Percentiles rank a stretch among this genome's conserved stretches.
Conservation (phyloP, 2,797 vertebrate genomes). For the Lepilemur septentrionalis region DNA sequence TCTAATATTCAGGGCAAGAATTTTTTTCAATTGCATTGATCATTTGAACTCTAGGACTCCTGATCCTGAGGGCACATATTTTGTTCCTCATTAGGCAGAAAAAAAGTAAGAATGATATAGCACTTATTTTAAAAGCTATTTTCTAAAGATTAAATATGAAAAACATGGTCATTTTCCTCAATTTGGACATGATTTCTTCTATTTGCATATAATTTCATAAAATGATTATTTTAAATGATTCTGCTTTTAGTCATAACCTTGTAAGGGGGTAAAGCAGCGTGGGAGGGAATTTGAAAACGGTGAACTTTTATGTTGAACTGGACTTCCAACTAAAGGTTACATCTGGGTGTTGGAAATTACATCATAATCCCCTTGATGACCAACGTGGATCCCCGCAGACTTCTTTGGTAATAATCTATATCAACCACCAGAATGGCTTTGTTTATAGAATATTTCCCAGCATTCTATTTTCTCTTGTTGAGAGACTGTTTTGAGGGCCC, state of each 20-base stretch:
- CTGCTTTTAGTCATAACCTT: constrained; percentile 63
- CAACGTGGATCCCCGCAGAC: not conserved
- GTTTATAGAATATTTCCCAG: not conserved
- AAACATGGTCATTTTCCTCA: constrained; percentile 72
- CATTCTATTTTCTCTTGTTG: not conserved
- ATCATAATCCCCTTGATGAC: not conserved
- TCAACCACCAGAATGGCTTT: not conserved
- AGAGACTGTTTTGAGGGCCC: not conserved
- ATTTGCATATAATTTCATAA: constrained; percentile 73
- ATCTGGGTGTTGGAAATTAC: not conserved
- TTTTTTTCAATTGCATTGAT: constrained; percentile 61
- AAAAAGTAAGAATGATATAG: constrained; percentile 37
- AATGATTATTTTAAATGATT: constrained; percentile 60
- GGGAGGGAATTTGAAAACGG: constrained; percentile 28
- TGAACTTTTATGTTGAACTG: constrained; percentile 5
- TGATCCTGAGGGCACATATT: constrained; percentile 51
- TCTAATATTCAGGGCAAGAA: constrained; percentile 46
- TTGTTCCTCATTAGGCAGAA: constrained; percentile 63
- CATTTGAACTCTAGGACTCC: constrained; percentile 64
- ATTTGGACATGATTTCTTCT: constrained; percentile 69
- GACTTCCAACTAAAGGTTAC: not conserved
- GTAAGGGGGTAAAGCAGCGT: constrained; percentile 30
- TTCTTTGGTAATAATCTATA: not conserved
- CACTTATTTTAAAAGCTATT: constrained; percentile 74
- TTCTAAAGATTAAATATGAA: constrained; percentile 60